Base-by-base conservation (phyloP, 1,140 invertebrate genomes). In the Aphis gossypii region DNA sequence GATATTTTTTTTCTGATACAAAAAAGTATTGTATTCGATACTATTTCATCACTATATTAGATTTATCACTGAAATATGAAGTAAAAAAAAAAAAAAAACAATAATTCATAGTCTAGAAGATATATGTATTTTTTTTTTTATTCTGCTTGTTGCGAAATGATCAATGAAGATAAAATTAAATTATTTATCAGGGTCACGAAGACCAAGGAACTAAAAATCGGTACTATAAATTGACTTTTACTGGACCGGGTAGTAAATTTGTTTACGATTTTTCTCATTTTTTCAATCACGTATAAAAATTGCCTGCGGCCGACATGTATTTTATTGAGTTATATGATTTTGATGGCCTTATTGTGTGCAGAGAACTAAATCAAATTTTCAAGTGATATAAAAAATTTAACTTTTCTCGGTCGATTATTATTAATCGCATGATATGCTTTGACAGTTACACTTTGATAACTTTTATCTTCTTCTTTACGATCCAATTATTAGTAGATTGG, bases 301-400 rank as follows among this genome's bases (percentile, higher is more conserved):
- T 44, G 84, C 44, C 38, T 86, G 84, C 44, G 84, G 84, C 11
- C 41, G 41, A 86, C 84, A 25, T 86, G 84, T 86, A 30, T 44
- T 86, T 86, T 41, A 86, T 86, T 44, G 84, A 46, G 84, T 86
- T 46, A 46, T 86, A 30, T 25, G 84, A 30, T 86, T 41, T 86
- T 44, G 84, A 86, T 41, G 84, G 44, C 84, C 44, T 86, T 46
- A 46, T 86, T 86, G 60, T 76, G 60, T n/a, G 60, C 60, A 76
- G n/a, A 76, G 60, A 76, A 46, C 84, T 9, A 86, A 86, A 86
- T 86, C 84, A 46, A 46, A 86, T 86, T 86, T 86, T 44, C 38
- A 14, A 14, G 35, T 41, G 82, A 41, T 83, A 83, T 46, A 46
- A 86, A 86, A 44, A 30, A 86, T 86, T 46, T 41, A 83, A 41